Conservation (phyloP, 1,140 invertebrate genomes). For the Drosophila kurseongensis region DNA sequence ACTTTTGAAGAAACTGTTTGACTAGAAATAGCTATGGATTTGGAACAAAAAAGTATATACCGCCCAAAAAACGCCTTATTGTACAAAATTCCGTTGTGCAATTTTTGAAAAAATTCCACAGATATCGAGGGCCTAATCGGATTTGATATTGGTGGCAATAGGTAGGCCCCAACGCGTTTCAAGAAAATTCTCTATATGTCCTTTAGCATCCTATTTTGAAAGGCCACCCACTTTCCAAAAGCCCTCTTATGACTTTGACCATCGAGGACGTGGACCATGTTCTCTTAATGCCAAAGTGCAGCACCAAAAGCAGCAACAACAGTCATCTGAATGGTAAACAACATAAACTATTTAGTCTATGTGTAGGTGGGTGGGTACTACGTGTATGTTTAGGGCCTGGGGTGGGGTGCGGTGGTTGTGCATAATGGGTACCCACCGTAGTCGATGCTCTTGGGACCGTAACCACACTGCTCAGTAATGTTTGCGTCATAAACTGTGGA, state of each 20-base stretch:
- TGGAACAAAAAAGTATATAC: no score
- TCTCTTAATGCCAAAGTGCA: slow-evolving; percentile 71
- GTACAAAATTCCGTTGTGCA: no score
- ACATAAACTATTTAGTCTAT: slow-evolving; percentile 74
- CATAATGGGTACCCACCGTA: slow-evolving; percentile 7
- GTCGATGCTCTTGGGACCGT: slow-evolving; percentile 28
- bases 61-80: no score
- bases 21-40: no score
- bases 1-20: no score
- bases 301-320: slow-evolving; percentile 27
- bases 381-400: background rate
- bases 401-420: background rate
- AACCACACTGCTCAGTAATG: slow-evolving; percentile 38
- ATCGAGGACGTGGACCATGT: slow-evolving; percentile 15
- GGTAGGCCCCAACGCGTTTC: background rate
- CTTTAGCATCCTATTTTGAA: background rate
- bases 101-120: no score
- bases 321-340: slow-evolving; percentile 61
- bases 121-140: no score
- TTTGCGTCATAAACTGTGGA: slow-evolving; percentile 72
- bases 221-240: background rate
- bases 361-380: slow-evolving; percentile 9
- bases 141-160: no score
- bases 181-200: background rate
- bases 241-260: slow-evolving; percentile 19